Evolutionary conservation across 2,888 invertebrate species (phyloP), one percentile per base, ranked within the genome.

Genomic region (Drosophila suboccidentalis): DNA sequence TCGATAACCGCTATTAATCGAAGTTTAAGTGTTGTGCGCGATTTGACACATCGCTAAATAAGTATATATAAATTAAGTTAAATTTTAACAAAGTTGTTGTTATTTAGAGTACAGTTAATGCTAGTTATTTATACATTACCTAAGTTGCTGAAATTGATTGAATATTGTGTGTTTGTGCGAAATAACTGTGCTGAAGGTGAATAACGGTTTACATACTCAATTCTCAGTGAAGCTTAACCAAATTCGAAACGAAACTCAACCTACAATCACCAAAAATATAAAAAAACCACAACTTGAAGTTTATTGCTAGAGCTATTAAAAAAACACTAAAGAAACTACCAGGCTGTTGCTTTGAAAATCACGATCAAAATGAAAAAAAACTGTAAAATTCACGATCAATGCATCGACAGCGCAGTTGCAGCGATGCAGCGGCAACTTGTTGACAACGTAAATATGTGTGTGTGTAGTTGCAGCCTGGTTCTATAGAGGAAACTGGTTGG

Each of bases 241-340:
- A 68, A 59, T 9, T 19, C 13, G 36, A 75, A 75, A 54, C 11
- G 53, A 57, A 63, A 63, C 71, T 68, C 55, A 72, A 67, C 71
- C 68, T 60, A 80, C 76, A 79, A 73, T 82, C 80, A 58, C 71
- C 58, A 49, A 1, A 17, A 4, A 46, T n/a, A 15, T 4, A 38
- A 6, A 54, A 43, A 71, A 70, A 10, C 10, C 17, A 82, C 69
- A 82, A 83, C 72, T 68, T 87, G 87, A 84, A 84, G 87, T 84
- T 84, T 84, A 89, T 87, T 84, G 84, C 89, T 89, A 81, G 51
- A 72, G 64, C 87, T 65, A 78, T 89, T 84, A 78, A 87, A 69
- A 83, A 69, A 57, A 15, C 53, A 38, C 43, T n/a, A 17, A 38
- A 57, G 43, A 50, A 73, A 77, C 67, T 46, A 65, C 38, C 26